Evolutionary conservation across 2,797 vertebrate species (phyloP), one percentile per base, ranked within the genome.

Genomic region (Valencia hispanica): DNA sequence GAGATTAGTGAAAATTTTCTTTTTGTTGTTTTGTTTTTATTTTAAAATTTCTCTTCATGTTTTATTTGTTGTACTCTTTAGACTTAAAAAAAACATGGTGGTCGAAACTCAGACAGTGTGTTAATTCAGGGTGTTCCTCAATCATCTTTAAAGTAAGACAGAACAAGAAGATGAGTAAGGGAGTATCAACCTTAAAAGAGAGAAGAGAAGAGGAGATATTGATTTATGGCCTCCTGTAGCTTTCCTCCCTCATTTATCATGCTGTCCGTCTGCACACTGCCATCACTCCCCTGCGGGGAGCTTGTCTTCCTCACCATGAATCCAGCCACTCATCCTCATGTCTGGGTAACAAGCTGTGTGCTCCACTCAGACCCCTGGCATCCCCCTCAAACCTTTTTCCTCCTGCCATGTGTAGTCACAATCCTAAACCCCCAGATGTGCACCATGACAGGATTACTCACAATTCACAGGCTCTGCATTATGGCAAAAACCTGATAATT

Each of bases 191-290:
- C 90, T 91, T 89, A 89, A 90, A 86, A 85, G 85, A 88, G 84
- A 87, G 76, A 75, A 87, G 85, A 80, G 82, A 72, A 79, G 79
- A 69, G 79, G 85, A 78, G 86, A 78, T 93, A 94, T 94, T 95
- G 94, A 95, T 95, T 94, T 91, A 94, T 91, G 84, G 80, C 88
- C 88, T 90, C 87, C 91, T 87, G 89, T 86, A 86, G 87, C 74
- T 88, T 79, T 82, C 78, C 75, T 75, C 74, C 77, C 87, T 91
- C 92, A 93, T 94, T 93, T 84, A 93, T 94, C 93, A 95, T 90
- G 81, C 89, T 91, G 84, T 90, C 92, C 81, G 85, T 81, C 92
- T 79, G 84, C 87, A 79, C 39, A 34, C 72, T 27, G 68, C 89
- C 87, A 72, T 90, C 84, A 79, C 88, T 83, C 79, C 81, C 63